phyloP scores from a whole-genome alignment of 2,797 vertebrate genomes.

The Ispidina lecontei region DNA sequence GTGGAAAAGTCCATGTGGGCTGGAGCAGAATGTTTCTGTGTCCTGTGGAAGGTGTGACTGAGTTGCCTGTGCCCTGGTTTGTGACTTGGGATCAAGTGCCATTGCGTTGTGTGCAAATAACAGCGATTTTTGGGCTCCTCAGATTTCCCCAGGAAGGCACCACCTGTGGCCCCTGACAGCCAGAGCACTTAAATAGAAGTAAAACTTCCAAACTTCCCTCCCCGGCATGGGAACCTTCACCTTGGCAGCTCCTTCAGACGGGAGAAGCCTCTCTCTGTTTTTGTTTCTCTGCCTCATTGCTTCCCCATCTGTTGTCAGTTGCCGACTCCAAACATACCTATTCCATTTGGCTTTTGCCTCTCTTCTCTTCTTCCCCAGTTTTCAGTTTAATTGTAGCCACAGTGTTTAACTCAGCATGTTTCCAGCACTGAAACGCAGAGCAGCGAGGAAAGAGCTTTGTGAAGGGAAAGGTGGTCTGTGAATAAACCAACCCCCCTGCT shows the following conservation, averaged over 20 bases:
- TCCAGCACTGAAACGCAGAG: neutral
- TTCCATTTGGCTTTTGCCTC: slow-evolving; percentile 3
- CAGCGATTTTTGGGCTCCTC: neutral
- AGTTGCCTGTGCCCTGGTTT: no score
- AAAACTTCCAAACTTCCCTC: neutral
- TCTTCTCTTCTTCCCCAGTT: neutral
- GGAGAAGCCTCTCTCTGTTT: neutral
- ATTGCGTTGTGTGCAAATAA: no score
- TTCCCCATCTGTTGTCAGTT: slow-evolving; percentile 19
- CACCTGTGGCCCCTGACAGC: rapidly evolving
- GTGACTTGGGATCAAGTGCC: neutral
- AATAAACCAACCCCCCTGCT: rapidly evolving
- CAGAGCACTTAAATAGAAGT: neutral
- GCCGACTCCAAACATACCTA: neutral
- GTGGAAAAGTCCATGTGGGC: neutral
- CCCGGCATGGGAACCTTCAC: neutral
- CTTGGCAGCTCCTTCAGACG: slow-evolving; percentile 34
- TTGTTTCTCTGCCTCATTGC: slow-evolving; percentile 22
- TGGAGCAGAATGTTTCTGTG: neutral
- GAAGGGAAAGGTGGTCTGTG: rapidly evolving
- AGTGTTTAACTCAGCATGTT: neutral
- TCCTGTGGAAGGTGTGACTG: rapidly evolving
- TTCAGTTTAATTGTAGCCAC: rapidly evolving
- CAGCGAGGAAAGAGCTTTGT: neutral
- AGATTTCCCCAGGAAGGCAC: neutral